These are phyloP conservation scores for Hydractinia symbiolongicarpus DNA, from an alignment of 30 jellyfish, hydroid and myxozoan genomes.

Conservation along the genomic window DNA sequence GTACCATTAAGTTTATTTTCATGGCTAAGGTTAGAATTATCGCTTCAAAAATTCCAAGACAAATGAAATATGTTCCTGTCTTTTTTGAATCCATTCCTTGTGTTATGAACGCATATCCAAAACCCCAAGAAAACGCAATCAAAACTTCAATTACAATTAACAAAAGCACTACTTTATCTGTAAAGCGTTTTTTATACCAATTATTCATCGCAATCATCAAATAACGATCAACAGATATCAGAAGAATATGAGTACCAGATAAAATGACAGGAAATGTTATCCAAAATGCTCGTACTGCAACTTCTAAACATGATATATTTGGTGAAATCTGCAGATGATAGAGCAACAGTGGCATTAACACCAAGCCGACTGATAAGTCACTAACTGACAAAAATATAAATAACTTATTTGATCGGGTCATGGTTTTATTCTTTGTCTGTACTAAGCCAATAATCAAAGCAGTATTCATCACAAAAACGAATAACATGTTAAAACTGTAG, in stretches of 20 bases:
- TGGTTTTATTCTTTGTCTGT: slow-evolving; percentile 1
- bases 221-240: slow-evolving; percentile 13
- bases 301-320: slow-evolving; percentile 3
- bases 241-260: slow-evolving; percentile 2
- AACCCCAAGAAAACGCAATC: slow-evolving; percentile 3
- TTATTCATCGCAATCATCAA: slow-evolving; percentile 4
- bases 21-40: not conserved
- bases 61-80: not conserved
- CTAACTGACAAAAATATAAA: not conserved
- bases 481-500: not conserved
- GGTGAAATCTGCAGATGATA: not conserved
- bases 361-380: not conserved
- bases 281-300: slow-evolving; percentile 20
- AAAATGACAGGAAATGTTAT: not conserved
- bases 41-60: not conserved
- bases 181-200: not conserved
- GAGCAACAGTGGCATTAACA: slow-evolving; percentile 7
- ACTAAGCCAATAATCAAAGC: not conserved
- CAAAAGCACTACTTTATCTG: not conserved
- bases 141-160: not conserved
- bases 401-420: slow-evolving; percentile 2
- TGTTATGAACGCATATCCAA: slow-evolving; percentile 9
- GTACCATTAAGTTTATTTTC: not conserved
- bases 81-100: slow-evolving; percentile 4
- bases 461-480: not conserved